phyloP scores from a whole-genome alignment of 2,888 invertebrate genomes.

The Stramonita haemastoma region DNA sequence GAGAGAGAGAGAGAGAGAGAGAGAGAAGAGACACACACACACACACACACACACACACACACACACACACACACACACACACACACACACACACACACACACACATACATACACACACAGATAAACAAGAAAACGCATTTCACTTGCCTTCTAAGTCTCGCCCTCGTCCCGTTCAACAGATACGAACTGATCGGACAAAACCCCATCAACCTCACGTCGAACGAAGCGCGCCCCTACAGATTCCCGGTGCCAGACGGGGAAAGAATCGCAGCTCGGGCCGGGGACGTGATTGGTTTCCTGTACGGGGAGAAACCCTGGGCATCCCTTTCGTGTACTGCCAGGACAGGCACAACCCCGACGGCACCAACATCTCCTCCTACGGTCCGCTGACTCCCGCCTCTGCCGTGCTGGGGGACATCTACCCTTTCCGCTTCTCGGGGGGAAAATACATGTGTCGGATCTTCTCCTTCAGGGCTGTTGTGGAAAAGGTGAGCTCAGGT shows the following conservation, averaged over 20 bases:
- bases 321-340: not conserved
- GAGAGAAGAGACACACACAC: not conserved
- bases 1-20: too few relatives aligned
- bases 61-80: not conserved
- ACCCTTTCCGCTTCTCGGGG: not conserved
- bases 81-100: not conserved
- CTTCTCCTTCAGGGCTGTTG: slow-evolving; percentile 24
- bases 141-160: too few relatives aligned
- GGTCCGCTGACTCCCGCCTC: not conserved
- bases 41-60: slow-evolving; percentile 22
- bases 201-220: not conserved
- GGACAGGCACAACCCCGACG: not conserved
- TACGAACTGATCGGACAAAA: slow-evolving; percentile 32
- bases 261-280: slow-evolving; percentile 20
- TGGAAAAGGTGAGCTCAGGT: too few relatives aligned
- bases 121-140: too few relatives aligned
- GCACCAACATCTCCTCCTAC: not conserved
- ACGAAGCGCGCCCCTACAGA: not conserved
- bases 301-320: not conserved
- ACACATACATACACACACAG: not conserved
- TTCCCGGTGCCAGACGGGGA: not conserved
- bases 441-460: not conserved
- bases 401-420: not conserved
- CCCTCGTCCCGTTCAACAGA: not conserved
- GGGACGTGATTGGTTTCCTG: slow-evolving; percentile 29